Base-by-base conservation (phyloP, 1,140 invertebrate genomes). In the Hypsibius dujardini region DNA sequence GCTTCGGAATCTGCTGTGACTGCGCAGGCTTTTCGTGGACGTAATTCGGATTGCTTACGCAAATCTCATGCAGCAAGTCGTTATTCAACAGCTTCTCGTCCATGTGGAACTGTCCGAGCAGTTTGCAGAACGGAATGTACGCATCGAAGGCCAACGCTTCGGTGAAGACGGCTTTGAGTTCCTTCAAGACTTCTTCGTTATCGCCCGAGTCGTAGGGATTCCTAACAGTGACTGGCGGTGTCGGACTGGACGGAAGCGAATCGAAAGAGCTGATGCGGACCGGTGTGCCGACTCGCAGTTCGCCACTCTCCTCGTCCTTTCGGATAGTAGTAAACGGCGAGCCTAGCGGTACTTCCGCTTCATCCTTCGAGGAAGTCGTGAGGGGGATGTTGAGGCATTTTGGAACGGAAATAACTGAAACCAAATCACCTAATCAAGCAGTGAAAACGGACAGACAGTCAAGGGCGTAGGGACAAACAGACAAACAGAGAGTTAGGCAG, bases 141-240 rank as follows among this genome's bases (percentile, higher is more conserved):
- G 89, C 83, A 59, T 85, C 84, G 75, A 91, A 87, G 2, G 92
- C 91, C 72, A 95, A 79, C 76, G 90, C 86, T 2, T 86, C 82
- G 2, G 87, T 88, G 75, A 95, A 92, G 1, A 91, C 89, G 75
- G 86, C 79, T 72, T 84, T 83, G 0, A 95, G 77, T 80, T 95
- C 91, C 76, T 89, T 85, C 75, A 87, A 78, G 1, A 86, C 87
- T 40, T 70, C 67, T 47, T 72, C 62, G 62, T 3, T 45, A 3
- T 67, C 62, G 62, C 42, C 45, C 12, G 3, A 7, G 12, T 67
- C 12, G 45, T 15, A 67, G 12, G 62, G 62, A 28, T 28, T 28
- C 28, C 28, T 28, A 7, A 45, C 62, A 3, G 42, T 42, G 42
- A 12, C 42, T 12, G 62, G 62, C 0, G 62, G 62, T 12, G 12